Evolutionary conservation across 2,113 vertebrate genomes (phyloP).

Genomic region (Cnemophilus loriae): DNA sequence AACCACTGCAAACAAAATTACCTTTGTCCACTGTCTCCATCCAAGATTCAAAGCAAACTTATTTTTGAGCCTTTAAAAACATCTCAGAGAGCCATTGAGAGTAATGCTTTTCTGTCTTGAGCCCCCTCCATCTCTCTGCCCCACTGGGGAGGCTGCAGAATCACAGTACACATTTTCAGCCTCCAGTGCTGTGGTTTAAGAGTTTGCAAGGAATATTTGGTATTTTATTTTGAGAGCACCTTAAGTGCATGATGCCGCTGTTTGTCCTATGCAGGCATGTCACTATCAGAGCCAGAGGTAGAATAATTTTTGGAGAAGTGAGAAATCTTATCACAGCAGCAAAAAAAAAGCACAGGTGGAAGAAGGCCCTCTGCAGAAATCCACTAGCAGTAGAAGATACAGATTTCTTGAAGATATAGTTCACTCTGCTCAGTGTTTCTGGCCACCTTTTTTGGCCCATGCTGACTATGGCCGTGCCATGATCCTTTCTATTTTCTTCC

Average conservation of each 20-base stretch:
- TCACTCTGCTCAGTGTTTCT: neutral
- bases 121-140: neutral
- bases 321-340: neutral
- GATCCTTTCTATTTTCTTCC: neutral
- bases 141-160: neutral
- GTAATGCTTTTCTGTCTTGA: neutral
- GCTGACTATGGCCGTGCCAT: neutral
- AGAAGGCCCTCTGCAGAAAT: neutral
- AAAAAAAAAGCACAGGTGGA: neutral
- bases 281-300: neutral
- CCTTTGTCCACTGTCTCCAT: neutral
- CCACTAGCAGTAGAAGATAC: neutral
- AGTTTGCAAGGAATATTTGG: neutral
- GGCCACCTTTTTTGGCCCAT: neutral
- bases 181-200: neutral
- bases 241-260: neutral
- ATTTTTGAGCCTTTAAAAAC: neutral
- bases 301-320: neutral
- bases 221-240: neutral
- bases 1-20: constrained; percentile 4
- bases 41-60: neutral
- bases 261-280: neutral
- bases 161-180: neutral
- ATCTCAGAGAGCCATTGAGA: neutral
- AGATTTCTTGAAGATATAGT: neutral